phyloP scores from a whole-genome alignment of 2,797 vertebrate genomes.

The Pygocentrus nattereri region DNA sequence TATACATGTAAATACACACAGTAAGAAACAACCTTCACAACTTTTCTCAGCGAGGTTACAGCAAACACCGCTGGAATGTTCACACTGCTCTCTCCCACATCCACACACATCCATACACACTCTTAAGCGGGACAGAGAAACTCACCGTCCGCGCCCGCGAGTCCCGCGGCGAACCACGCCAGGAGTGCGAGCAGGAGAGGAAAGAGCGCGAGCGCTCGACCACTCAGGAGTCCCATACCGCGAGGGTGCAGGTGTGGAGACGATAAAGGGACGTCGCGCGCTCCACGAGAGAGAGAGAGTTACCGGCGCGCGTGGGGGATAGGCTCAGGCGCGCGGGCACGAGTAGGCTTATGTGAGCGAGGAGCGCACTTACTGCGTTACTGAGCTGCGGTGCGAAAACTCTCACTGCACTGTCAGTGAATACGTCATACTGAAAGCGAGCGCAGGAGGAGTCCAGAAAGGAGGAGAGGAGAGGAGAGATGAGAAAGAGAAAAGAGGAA shows the following conservation, averaged over 20 bases:
- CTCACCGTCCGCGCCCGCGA: constrained; percentile 51
- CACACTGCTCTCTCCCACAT: background rate
- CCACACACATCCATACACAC: background rate
- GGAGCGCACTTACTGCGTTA: constrained; percentile 67
- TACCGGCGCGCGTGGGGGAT: constrained; percentile 13
- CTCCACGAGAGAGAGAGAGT: constrained; percentile 1
- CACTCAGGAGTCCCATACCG: constrained; percentile 35
- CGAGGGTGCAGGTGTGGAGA: background rate
- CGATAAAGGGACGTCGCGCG: constrained; percentile 9
- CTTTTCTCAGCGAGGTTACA: too few species aligned
- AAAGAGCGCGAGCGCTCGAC: constrained; percentile 32
- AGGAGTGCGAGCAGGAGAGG: constrained; percentile 39
- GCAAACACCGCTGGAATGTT: too few species aligned
- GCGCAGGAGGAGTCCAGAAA: background rate
- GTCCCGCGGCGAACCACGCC: constrained; percentile 41
- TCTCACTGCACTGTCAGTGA: constrained; percentile 78
- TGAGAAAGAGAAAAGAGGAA: background rate
- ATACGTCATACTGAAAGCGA: constrained; percentile 71
- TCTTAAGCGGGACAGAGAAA: constrained; percentile 5
- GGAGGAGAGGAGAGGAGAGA: background rate
- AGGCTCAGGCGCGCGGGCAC: constrained; percentile 53
- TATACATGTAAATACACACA: too few species aligned
- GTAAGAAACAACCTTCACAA: too few species aligned
- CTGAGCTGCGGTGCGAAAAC: constrained; percentile 87
- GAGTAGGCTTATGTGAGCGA: constrained; percentile 79